Evolutionary conservation across 2,888 invertebrate genomes (phyloP), one percentile per base, ranked within the genome.

Genomic region (Bugulina stolonifera): DNA sequence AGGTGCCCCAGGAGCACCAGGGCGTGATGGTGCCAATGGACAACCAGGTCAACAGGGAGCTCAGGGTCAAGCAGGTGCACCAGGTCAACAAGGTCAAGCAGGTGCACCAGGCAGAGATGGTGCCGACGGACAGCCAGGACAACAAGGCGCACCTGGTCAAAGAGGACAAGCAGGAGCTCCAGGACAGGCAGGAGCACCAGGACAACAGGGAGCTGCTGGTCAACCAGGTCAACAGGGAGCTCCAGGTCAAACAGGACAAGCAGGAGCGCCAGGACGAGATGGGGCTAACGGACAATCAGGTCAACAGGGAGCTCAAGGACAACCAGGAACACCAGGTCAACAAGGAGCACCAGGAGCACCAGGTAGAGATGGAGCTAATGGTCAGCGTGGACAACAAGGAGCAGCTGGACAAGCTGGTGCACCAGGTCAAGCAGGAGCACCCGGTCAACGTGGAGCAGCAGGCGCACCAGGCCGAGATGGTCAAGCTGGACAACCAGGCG

Each of bases 211-310:
- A 34, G 23, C 57, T 18, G 27, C 69, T 73, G 73, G 73, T 22
- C 18, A n/a, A 34, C n/a, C n/a, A n/a, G n/a, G n/a, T n/a, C n/a
- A n/a, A n/a, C n/a, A n/a, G n/a, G n/a, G n/a, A n/a, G n/a, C n/a
- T n/a, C 27, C 69, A 22, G 73, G 73, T 27, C 22, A n/a, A 14
- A 71, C 27, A 5, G 74, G 73, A 10, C 29, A 54, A 34, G 35
- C 27, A 23, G 73, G 73, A 71, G n/a, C 64, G 10, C 64, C 64
- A 14, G 64, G 64, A 32, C 14, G 22, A 25, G 64, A 64, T 64
- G 64, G 64, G 3, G 34, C 64, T 32, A 27, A 64, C 27, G 64
- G 27, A 23, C 35, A 35, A n/a, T 34, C 10, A 71, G 54, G 71
- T n/a, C 54, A 34, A 34, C 52, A 43, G 27, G 64, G 64, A 32